Percentiles rank a stretch among this genome's conserved stretches.
phyloP scores from a whole-genome alignment of 2,797 vertebrate genomes.

The Acrossocheilus wenchowensis region DNA sequence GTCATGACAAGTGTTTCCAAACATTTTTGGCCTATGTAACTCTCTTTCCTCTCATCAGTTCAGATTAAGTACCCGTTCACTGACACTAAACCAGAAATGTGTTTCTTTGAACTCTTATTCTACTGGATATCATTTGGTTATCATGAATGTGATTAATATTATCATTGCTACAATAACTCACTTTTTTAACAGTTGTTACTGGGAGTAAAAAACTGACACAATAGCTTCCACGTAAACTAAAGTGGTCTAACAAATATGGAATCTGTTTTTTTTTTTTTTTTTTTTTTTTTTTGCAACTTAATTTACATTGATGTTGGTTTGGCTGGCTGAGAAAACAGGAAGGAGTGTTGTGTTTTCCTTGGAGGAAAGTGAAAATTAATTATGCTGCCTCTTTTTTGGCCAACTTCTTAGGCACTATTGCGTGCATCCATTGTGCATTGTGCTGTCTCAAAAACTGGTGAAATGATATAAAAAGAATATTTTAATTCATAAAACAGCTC shows the following conservation, averaged over 20 bases:
- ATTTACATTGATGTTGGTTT: not conserved
- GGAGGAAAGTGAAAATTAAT: not conserved
- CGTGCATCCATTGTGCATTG: not conserved
- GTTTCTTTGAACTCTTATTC: conserved; percentile 6
- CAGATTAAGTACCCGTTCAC: not conserved
- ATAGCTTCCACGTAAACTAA: not conserved
- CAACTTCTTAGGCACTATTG: not conserved
- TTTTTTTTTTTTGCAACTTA: not conserved
- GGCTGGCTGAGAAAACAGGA: not conserved
- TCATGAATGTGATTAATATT: not conserved
- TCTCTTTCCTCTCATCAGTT: not conserved
- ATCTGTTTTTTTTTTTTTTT: not conserved
- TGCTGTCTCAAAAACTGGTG: not conserved
- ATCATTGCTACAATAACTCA: not conserved
- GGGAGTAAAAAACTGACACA: not conserved
- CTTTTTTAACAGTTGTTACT: not conserved
- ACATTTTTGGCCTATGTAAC: not conserved
- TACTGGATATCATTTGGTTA: not conserved
- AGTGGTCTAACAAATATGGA: not conserved
- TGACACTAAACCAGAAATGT: not conserved
- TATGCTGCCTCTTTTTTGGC: not conserved
- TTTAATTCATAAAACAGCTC: not conserved
- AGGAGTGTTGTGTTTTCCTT: not conserved
- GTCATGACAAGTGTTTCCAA: not conserved
- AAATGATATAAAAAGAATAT: not conserved